A percentile compares a stretch with the other conserved stretches of the same genome.
Conservation (phyloP, 1,140 invertebrate genomes). For the Rhopalosiphum padi region DNA sequence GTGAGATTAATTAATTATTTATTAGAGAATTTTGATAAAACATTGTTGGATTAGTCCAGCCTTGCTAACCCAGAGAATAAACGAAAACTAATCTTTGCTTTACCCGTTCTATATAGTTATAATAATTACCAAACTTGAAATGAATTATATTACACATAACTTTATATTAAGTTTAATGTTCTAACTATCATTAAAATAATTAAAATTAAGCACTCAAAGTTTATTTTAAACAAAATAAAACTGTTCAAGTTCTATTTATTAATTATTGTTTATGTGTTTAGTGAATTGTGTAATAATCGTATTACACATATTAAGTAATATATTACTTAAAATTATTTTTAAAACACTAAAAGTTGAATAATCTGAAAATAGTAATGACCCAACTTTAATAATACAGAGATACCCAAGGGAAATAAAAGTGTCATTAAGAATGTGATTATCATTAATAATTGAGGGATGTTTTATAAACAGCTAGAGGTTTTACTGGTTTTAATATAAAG, state of each 20-base stretch:
- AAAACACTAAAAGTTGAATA: not conserved
- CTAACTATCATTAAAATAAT: not conserved
- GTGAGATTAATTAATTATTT: conserved; percentile 61
- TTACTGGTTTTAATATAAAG: not conserved
- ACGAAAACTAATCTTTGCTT: not conserved
- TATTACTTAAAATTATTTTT: not conserved
- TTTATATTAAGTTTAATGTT: conserved; percentile 6
- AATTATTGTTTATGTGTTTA: conserved; percentile 14
- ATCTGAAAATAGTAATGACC: not conserved
- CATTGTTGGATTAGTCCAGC: not conserved
- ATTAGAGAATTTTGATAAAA: not conserved
- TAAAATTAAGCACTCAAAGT: not conserved
- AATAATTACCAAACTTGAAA: not conserved
- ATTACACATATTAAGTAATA: not conserved
- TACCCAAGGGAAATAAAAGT: not conserved
- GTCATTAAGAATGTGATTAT: not conserved
- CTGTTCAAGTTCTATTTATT: not conserved
- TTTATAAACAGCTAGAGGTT: not conserved
- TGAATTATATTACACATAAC: not conserved
- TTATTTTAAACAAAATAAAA: not conserved
- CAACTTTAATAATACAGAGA: not conserved
- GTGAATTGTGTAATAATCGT: conserved; percentile 5
- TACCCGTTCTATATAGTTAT: not conserved
- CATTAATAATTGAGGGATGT: not conserved
- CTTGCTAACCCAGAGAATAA: not conserved